Evolutionary conservation across 2,888 invertebrate species (phyloP), one percentile per base, ranked within the genome.

Genomic region (Yponomeuta evonymella): DNA sequence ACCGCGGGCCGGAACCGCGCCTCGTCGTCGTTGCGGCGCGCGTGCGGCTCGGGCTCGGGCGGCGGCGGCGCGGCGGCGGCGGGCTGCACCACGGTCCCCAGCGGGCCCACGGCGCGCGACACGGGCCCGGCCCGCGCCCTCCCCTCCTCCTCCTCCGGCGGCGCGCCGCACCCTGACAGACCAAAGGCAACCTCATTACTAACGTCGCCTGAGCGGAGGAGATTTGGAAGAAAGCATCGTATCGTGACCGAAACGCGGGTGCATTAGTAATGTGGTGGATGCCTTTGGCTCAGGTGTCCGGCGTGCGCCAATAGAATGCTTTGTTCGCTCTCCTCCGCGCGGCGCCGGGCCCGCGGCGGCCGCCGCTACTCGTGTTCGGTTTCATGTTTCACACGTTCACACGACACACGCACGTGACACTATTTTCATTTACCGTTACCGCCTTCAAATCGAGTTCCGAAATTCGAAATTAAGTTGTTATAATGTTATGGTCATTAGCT

Each of bases 141-240:
- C 73, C 75, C 81, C 81, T 83, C 89, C 74, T 73, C 71, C 75
- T 78, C 78, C 78, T 75, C 79, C 71, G 76, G 74, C 75, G 75
- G 90, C 90, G 94, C 95, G 95, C 95, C 95, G 95, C 94, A 95
- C 95, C 94, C 51, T 94, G 76, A 77, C 75, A 94, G 23, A 96
- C 96, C 96, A 95, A 95, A 95, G 96, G 96, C 96, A 95, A 94
- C 94, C 89, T 93, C 76, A 84, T 84, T 84, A 88, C 85, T 85
- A 75, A 74, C 67, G 51, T 69, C 33, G 58, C n/a, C 64, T n/a
- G 12, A 51, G 67, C 73, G 77, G 79, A 75, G 77, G 78, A 79
- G 79, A 79, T 76, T 79, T 78, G 77, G 79, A 82, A 79, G 78
- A 78, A 80, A 81, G 82, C 79, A 78, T 80, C 48, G 64, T 30